Percentiles rank a stretch among this genome's conserved stretches.
phyloP scores from a whole-genome alignment of 2,888 invertebrate species.

The Arge pagana region DNA sequence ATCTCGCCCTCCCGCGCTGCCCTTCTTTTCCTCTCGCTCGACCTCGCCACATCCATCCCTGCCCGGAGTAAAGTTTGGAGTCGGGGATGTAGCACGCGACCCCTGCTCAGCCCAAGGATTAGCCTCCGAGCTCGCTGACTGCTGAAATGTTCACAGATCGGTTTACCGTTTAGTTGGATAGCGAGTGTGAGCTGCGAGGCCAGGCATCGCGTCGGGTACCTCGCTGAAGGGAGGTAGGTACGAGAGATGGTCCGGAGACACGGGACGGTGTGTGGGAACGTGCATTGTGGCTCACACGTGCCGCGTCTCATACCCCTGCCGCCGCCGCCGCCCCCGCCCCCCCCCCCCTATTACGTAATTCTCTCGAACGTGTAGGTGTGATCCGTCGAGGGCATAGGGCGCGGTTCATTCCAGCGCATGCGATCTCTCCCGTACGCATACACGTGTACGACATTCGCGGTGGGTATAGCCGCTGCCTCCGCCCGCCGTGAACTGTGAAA shows the following conservation, averaged over 20 bases:
- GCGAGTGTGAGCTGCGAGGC: slow-evolving; percentile 51
- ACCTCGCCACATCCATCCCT: too few relatives aligned
- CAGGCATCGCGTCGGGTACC: slow-evolving; percentile 27
- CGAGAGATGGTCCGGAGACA: slow-evolving; percentile 28
- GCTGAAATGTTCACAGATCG: slow-evolving; percentile 58
- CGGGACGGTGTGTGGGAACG: slow-evolving; percentile 60
- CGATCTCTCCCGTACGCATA: too few relatives aligned
- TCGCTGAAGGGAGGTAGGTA: slow-evolving; percentile 22
- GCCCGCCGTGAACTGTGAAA: too few relatives aligned
- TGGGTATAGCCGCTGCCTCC: too few relatives aligned
- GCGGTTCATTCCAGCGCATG: slow-evolving; percentile 54
- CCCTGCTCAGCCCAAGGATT: slow-evolving; percentile 53
- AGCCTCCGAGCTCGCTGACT: slow-evolving; percentile 57
- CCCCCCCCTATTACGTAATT: slow-evolving; percentile 39
- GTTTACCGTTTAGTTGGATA: slow-evolving; percentile 58
- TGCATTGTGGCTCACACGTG: slow-evolving; percentile 65
- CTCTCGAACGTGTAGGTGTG: slow-evolving; percentile 19
- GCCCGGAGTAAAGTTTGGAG: slow-evolving; percentile 32
- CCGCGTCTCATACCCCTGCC: slow-evolving; percentile 58
- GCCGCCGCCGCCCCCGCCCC: slow-evolving; percentile 15
- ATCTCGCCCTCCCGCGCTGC: too few relatives aligned
- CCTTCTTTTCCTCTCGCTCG: too few relatives aligned
- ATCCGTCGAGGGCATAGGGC: slow-evolving; percentile 38
- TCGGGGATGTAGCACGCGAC: slow-evolving; percentile 50
- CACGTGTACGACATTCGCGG: too few relatives aligned